Evolutionary conservation across 2,113 vertebrate species (phyloP).

Genomic region (Atlantisia rogersi): DNA sequence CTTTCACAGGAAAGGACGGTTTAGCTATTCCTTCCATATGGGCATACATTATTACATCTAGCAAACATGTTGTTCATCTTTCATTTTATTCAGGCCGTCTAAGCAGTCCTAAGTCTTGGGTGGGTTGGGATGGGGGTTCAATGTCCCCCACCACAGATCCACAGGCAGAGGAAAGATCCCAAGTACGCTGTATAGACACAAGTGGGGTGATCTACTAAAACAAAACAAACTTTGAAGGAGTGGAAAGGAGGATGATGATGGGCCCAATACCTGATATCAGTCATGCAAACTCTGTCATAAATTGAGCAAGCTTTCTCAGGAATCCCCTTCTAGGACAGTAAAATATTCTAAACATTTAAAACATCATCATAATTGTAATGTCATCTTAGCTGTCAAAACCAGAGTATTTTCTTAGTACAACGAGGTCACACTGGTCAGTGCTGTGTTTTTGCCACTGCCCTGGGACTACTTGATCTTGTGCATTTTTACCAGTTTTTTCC

Average conservation of each 20-base stretch:
- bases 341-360: not conserved
- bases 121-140: not conserved
- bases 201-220: not conserved
- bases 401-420: not conserved
- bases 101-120: not conserved
- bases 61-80: slow-evolving; percentile 13
- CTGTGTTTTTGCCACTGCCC: not conserved
- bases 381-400: not conserved
- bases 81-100: not conserved
- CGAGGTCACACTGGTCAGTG: not conserved
- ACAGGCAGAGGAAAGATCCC: not conserved
- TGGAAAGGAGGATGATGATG: not conserved
- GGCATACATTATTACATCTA: slow-evolving; percentile 29
- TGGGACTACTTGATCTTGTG: not conserved
- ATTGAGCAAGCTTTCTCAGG: not conserved
- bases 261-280: not conserved
- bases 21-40: slow-evolving; percentile 40
- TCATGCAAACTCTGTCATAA: not conserved
- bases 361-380: not conserved
- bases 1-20: not conserved
- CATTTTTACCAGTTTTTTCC: not conserved
- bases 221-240: not conserved
- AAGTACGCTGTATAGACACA: not conserved
- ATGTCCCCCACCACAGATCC: not conserved
- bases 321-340: not conserved